These are phyloP conservation scores for Pandion haliaetus DNA, from an alignment of 2,113 vertebrate species.

Conservation along the genomic window DNA sequence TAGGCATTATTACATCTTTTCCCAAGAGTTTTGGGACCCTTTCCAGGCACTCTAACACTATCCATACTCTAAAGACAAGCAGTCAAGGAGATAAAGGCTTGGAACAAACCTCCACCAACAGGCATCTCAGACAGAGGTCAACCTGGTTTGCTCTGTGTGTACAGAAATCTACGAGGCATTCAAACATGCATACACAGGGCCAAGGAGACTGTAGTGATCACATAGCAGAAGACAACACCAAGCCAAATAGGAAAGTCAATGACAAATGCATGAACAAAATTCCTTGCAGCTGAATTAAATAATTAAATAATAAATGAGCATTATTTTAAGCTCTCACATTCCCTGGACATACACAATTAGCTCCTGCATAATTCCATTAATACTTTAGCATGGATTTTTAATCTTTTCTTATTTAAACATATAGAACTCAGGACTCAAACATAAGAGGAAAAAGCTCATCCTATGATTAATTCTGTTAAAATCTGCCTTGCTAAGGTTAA, in stretches of 20 bases:
- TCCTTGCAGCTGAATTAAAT: neutral
- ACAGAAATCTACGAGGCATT: neutral
- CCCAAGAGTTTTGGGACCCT: neutral
- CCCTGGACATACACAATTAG: neutral
- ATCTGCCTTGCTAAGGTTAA: neutral
- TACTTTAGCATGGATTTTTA: neutral
- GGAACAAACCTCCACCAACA: neutral
- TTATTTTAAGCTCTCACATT: neutral
- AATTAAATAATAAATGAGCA: neutral
- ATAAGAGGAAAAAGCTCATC: neutral
- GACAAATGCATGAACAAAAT: neutral
- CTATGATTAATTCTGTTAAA: neutral
- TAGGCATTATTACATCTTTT: neutral
- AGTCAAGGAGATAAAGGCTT: neutral
- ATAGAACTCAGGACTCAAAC: neutral
- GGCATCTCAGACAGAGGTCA: neutral
- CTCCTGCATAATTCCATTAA: neutral
- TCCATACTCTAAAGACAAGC: neutral
- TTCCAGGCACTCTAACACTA: neutral
- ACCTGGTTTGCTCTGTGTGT: neutral
- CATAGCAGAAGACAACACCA: neutral
- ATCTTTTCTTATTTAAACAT: neutral
- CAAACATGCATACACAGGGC: neutral
- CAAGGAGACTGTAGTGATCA: too few species aligned
- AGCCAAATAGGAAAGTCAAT: neutral